Evolutionary conservation across 2,113 vertebrate species (phyloP), one percentile per base, ranked within the genome.

Genomic region (Sander lucioperca): DNA sequence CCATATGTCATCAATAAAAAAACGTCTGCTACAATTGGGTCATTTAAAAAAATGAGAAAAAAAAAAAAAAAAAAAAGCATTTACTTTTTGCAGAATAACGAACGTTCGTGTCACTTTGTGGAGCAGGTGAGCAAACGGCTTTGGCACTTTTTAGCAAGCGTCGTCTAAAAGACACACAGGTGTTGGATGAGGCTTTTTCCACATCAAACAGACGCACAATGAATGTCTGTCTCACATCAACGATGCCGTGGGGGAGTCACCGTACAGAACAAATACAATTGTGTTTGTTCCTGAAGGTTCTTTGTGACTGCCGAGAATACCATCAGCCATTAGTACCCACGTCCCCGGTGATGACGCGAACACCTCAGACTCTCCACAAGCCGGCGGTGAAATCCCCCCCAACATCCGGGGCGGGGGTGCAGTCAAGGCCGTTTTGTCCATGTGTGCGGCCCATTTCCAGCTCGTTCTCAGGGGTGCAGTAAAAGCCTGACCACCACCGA

Each of bases 401-500:
- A 27, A 51, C 80, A 39, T 73, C 65, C 51, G 21, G 67, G 56
- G 51, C 45, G 23, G 67, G 50, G 51, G 13, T 11, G 58, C 21
- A 65, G 43, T 56, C 65, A 71, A 82, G 80, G 77, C 77, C 19
- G 7, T 36, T 36, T 48, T 5, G 54, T 84, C 65, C 54, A 6
- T 4, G 19, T 21, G 39, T 4, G 45, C 47, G 54, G 43, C 33
- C 25, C 62, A 0, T 80, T 85, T 71, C 54, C 18, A 51, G 61
- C 59, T 63, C 15, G 0, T n/a, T 77, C 76, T 79, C 66, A 4
- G 25, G 33, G 65, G 79, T 27, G 19, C 14, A n/a, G 54, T 18
- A 70, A 83, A 48, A 36, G 39, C 73, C 79, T 70, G 79, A 76
- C 75, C 82, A 64, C 74, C 64, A 48, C 39, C 79, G 18, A 51